Percentiles rank a stretch among this genome's conserved stretches.
Evolutionary conservation across 2,888 invertebrate species (phyloP).

Genomic region (Barypeithes pellucidus): DNA sequence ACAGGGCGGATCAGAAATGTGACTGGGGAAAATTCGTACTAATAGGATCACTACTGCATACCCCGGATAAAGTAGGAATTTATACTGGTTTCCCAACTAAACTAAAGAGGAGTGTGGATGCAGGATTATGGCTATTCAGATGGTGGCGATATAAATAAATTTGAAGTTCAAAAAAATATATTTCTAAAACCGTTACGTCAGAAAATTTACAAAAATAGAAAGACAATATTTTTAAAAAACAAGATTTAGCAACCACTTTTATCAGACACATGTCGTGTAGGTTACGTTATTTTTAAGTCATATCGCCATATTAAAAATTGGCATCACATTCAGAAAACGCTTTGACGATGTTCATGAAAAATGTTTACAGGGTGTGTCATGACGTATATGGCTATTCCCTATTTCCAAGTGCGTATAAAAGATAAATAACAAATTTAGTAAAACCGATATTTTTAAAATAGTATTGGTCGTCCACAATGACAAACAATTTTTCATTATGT

Average conservation of each 20-base stretch:
- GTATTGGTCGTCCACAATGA: too few species aligned
- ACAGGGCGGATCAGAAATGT: too few species aligned
- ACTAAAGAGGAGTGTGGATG: too few species aligned
- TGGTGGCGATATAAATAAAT: too few species aligned
- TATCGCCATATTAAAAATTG: slow-evolving; percentile 1
- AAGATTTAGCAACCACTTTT: neutral
- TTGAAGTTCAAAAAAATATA: neutral
- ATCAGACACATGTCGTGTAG: neutral
- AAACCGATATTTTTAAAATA: too few species aligned
- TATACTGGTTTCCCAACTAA: too few species aligned
- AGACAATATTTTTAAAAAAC: neutral
- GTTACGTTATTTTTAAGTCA: slow-evolving; percentile 1
- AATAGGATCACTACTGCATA: too few species aligned
- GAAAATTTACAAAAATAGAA: neutral
- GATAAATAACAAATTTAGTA: neutral
- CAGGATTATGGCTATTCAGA: too few species aligned
- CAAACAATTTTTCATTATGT: too few species aligned
- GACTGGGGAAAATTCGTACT: too few species aligned
- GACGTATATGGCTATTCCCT: neutral
- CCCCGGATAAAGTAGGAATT: too few species aligned
- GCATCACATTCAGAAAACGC: neutral
- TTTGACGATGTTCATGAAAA: neutral
- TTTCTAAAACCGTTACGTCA: neutral
- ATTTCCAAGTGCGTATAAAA: neutral
- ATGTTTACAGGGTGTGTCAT: slow-evolving; percentile 4